Base-by-base conservation (phyloP, 2,797 vertebrate species). In the Decapterus maruadsi region DNA sequence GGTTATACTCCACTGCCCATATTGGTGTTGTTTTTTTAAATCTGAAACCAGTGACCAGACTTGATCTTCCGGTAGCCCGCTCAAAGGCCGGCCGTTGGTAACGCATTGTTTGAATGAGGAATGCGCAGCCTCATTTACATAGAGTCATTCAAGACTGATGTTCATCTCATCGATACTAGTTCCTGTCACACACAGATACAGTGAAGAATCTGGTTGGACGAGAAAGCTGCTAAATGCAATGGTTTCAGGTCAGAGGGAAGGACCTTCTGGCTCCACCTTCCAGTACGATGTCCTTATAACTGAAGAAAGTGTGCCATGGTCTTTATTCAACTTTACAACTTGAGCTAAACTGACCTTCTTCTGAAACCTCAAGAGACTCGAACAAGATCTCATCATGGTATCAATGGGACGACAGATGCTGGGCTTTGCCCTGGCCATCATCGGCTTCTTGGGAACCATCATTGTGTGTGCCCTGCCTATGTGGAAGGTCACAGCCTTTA, bases 401-500 rank as follows among this genome's bases (percentile, higher is more conserved):
- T 98, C 97, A 16, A 92, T 96, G 96, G 97, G 97, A 66, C 93
- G 97, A 12, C 97, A 99, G 91, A 94, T 99, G 76, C 86, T 98
- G 93, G 98, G 97, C 89, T 96, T 98, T 0, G 68, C 81, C 79
- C 92, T 99, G 57, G 94, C 92, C 0, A 75, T 96, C 83, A 89
- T 98, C 10, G 98, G 97, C 77, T 98, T 97, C 93, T 4, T 99
- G 82, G 97, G 96, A 0, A 75, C 90, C 75, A 95, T 99, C 56
- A 85, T 98, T 1, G 91, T 95, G 61, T 99, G 97, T 0, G 95
- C 94, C 0, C 80, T 99, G 71, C 98, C 98, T 40, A 98, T 98
- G 98, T 99, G 98, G 98, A 94, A 94, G 9, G 96, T 97, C 78
- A 96, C 97, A 0, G 97, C 97, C 31, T 99, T 98, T 86, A 92